Percentiles rank a stretch among this genome's conserved stretches.
These are phyloP conservation scores for Ammospiza maritima DNA, from an alignment of 2,797 vertebrate genomes.

Conservation along the genomic window DNA sequence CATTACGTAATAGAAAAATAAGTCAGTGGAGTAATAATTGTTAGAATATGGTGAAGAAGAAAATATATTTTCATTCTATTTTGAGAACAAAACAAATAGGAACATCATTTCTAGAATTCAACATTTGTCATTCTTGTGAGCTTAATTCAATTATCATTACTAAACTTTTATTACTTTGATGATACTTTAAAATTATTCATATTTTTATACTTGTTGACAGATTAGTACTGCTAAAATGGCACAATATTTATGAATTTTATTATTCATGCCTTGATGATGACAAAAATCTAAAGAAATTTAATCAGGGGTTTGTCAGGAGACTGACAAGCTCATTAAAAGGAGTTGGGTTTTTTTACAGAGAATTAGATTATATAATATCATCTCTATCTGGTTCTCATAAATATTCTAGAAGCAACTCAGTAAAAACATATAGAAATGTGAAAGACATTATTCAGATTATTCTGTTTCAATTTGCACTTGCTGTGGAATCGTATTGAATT, in stretches of 20 bases:
- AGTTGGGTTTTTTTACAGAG: fast-evolving
- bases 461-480: not conserved
- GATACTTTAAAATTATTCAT: not conserved
- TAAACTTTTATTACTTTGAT: not conserved
- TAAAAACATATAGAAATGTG: not conserved
- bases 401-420: not conserved
- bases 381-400: not conserved
- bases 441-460: not conserved
- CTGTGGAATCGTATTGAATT: not conserved
- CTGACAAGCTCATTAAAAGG: not conserved
- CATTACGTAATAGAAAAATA: not conserved
- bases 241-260: not conserved
- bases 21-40: not conserved
- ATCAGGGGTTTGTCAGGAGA: not conserved
- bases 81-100: not conserved
- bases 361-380: not conserved
- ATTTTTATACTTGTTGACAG: not conserved
- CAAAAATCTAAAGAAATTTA: not conserved
- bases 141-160: not conserved
- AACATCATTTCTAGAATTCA: not conserved
- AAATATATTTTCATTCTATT: not conserved
- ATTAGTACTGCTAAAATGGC: not conserved
- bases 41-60: not conserved
- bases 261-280: not conserved
- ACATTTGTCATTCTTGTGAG: not conserved